phyloP scores from a whole-genome alignment of 2,888 invertebrate species.

The Erebia epiphron region DNA sequence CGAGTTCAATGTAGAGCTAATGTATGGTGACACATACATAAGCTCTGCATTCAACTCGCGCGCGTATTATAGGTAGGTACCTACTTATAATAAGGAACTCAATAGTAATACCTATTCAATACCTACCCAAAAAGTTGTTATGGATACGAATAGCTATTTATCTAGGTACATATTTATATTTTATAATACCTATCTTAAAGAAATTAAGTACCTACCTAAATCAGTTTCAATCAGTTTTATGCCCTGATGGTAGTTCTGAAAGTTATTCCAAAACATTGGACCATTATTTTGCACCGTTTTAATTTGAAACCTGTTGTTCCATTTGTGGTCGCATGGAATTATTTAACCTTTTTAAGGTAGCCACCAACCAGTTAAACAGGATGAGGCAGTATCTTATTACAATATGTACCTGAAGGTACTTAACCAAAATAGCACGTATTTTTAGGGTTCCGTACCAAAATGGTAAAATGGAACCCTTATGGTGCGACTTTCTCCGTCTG shows the following conservation, averaged over 20 bases:
- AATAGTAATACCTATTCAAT: too few relatives aligned
- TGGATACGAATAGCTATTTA: not conserved
- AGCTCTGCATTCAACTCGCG: too few relatives aligned
- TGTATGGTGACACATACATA: too few relatives aligned
- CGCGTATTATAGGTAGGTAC: too few relatives aligned
- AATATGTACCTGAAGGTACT: not conserved
- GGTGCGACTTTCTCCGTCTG: too few relatives aligned
- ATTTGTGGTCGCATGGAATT: conserved; percentile 4
- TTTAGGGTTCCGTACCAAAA: too few relatives aligned
- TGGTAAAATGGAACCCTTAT: too few relatives aligned
- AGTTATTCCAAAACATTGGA: not conserved
- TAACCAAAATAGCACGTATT: not conserved
- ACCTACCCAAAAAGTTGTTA: too few relatives aligned
- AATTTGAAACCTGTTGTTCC: conserved; percentile 3
- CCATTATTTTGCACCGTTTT: not conserved
- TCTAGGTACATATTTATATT: too few relatives aligned
- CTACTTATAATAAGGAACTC: too few relatives aligned
- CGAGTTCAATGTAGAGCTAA: too few relatives aligned
- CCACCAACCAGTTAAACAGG: conserved; percentile 9
- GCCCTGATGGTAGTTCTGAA: not conserved
- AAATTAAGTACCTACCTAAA: too few relatives aligned
- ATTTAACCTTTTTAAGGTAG: conserved; percentile 15
- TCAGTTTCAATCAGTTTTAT: not conserved
- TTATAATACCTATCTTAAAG: not conserved
- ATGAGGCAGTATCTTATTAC: not conserved